Base-by-base conservation (phyloP, 2,888 invertebrate genomes). In the Dorcus hopei region DNA sequence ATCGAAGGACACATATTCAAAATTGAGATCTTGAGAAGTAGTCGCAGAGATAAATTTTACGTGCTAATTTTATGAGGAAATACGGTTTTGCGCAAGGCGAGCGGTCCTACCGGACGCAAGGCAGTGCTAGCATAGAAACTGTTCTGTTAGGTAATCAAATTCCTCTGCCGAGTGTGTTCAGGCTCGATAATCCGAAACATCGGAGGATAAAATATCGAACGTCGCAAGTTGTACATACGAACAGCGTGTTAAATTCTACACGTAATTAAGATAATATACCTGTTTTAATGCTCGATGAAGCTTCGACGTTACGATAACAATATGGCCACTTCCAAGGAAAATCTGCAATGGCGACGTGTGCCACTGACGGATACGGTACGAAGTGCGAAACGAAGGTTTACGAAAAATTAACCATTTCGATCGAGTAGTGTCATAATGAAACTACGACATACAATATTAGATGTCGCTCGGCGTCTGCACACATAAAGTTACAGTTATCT, bases 1-100 rank as follows among this genome's bases (percentile, higher is more conserved):
- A 70, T 73, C 71, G 68, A 66, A 68, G 64, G 59, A 65, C 61
- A 68, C 57, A 64, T 60, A 58, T 67, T 68, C 70, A 68, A 69
- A 68, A 68, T 68, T 67, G 67, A 67, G 69, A 68, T 69, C 70
- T 69, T 70, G 65, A 68, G 57, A 67, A 65, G 26, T 58, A 60
- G 57, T 61, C 63, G 54, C 48, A 50, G 45, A 45, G 3, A 45
- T 45, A 45, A 16, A 23, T 19, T 45, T 19, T 45, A 9, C 23
- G 23, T 9, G 16, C 45, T 9, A 45, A 45, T 45, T 45, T 45
- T 45, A 19, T 45, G 45, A 45, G n/a, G 23, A 45, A 45, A 45
- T 16, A 45, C 7, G 14, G 9, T 16, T 45, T 45, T 33, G 23
- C 16, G 23, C 7, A 45, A 45, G 45, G 16, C 45, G 45, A 45